Base-by-base conservation (phyloP, 2,797 vertebrate species). In the Acanthurus leucopareius region DNA sequence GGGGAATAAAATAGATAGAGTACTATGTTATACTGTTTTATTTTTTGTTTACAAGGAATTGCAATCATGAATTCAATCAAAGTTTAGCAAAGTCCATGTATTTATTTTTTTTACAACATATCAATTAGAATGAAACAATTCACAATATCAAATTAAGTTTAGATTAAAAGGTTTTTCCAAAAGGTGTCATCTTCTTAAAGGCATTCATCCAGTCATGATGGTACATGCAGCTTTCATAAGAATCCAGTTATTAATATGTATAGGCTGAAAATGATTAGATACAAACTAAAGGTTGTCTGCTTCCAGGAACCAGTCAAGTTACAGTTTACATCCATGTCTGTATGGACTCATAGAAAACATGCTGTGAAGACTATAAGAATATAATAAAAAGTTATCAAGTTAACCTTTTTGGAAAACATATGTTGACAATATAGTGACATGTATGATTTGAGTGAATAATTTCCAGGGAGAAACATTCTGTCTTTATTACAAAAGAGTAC, bases 41-140 rank as follows among this genome's bases (percentile, higher is more conserved):
- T n/a, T 25, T 16, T 69, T 44, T 73, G 51, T 82, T 44, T 38
- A 45, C 14, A 63, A 17, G 3, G 8, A 58, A 44, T n/a, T 58
- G 1, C 5, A 17, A 69, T 40, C 16, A 62, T 38, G 4, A 73
- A 69, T 4, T 44, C 40, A 68, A 38, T 11, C 20, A 38, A 64
- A 45, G 9, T 49, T 61, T n/a, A 28, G 8, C 10, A 13, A 58
- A 76, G 14, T 4, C 9, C 17, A 1, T 4, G 53, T 25, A 0
- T 28, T 66, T n/a, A 49, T 22, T 47, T 1, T 22, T 47, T 1
- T 48, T 17, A 4, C 7, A 22, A 35, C 10, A 57, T 51, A 52
- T 63, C 11, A 56, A 3, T 62, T 64, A 47, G 25, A n/a, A 53
- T 7, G 42, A 17, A 51, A 64, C 8, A 35, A 63, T 32, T 2